A percentile compares a stretch with the other conserved stretches of the same genome.
phyloP scores from a whole-genome alignment of 30 jellyfish, hydroid and myxozoan species.

The Rhopilema esculentum region DNA sequence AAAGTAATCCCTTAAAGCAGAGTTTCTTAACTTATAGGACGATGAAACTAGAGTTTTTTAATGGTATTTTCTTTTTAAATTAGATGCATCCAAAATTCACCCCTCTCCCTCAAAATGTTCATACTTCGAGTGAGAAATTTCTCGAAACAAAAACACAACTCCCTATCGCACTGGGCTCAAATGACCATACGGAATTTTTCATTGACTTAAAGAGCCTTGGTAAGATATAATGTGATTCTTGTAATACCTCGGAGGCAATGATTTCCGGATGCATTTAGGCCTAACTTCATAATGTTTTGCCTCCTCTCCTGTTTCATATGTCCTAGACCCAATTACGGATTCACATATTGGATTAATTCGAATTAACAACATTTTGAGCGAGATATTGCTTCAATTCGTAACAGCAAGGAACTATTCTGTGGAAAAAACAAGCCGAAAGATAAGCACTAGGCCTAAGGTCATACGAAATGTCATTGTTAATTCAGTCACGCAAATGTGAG shows the following conservation, averaged over 20 bases:
- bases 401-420: background rate
- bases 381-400: background rate
- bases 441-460: background rate
- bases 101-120: too few relatives aligned
- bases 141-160: background rate
- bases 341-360: background rate
- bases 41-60: too few relatives aligned
- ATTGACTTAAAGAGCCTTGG: background rate
- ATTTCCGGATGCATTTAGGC: background rate
- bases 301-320: background rate
- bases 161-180: background rate
- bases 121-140: too few relatives aligned
- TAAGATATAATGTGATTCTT: background rate
- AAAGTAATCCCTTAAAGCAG: too few relatives aligned
- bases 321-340: background rate
- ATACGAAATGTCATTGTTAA: background rate
- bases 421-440: background rate
- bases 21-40: too few relatives aligned
- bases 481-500: background rate
- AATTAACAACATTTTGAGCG: background rate
- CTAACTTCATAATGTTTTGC: background rate
- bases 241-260: background rate
- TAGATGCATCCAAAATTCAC: too few relatives aligned
- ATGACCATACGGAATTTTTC: background rate
- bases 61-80: too few relatives aligned